phyloP scores from a whole-genome alignment of 2,797 vertebrate genomes.

The Cryptoblepharus egeriae region DNA sequence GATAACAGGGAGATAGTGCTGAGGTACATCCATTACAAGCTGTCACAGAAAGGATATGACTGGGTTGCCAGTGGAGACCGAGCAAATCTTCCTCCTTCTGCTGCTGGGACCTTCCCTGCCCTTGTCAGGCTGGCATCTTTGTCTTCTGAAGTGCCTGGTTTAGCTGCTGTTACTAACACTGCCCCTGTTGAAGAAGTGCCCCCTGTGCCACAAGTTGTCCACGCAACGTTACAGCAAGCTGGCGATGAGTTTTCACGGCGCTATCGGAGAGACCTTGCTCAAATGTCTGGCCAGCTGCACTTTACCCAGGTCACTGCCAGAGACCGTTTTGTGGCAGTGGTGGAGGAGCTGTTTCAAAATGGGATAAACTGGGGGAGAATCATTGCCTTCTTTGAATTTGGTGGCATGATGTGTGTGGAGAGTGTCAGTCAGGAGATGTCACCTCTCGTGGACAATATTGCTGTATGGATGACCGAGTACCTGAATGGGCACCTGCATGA shows the following conservation, averaged over 20 bases:
- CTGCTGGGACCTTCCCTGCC: constrained; percentile 71
- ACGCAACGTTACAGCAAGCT: constrained; percentile 89
- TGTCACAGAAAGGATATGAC: constrained; percentile 90
- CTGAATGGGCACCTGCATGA: constrained; percentile 92
- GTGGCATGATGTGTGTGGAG: constrained; percentile 94
- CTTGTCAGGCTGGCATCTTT: constrained; percentile 60
- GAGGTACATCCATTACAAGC: constrained; percentile 96
- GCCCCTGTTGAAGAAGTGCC: constrained; percentile 57
- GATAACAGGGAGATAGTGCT: constrained; percentile 91
- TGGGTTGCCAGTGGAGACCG: constrained; percentile 81
- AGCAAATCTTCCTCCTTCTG: constrained; percentile 60
- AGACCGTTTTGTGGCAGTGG: constrained; percentile 90
- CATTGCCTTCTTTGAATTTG: constrained; percentile 98
- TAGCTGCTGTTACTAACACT: constrained; percentile 63
- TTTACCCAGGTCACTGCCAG: constrained; percentile 90
- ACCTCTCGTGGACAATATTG: constrained; percentile 91
- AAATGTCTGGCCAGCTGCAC: constrained; percentile 94
- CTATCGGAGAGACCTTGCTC: constrained; percentile 92
- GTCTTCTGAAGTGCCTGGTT: constrained; percentile 64
- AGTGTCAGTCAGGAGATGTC: constrained; percentile 92
- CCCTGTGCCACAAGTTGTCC: constrained; percentile 79
- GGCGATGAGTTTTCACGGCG: constrained; percentile 93
- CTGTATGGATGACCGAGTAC: constrained; percentile 97
- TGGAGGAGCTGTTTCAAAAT: constrained; percentile 97
- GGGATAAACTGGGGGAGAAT: constrained; percentile 98